Conservation (phyloP, 2,888 invertebrate genomes). For the Silvanus unidentatus region DNA sequence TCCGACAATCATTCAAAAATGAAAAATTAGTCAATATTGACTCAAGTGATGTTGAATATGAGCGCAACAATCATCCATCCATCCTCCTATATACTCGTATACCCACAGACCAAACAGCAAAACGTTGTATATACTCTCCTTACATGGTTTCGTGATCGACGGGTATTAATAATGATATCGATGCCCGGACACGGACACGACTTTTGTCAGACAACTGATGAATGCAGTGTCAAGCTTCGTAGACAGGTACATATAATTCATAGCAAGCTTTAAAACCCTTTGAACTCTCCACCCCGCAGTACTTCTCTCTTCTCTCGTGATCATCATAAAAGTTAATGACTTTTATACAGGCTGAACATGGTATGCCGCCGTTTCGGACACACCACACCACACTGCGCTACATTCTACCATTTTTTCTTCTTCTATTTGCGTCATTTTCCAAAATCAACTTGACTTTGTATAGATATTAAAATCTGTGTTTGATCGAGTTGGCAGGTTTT, state of each 20-base stretch:
- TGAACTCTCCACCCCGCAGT: conserved; percentile 9
- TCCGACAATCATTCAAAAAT: conserved; percentile 13
- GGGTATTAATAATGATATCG: conserved; percentile 45
- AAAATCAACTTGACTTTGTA: background rate
- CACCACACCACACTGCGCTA: no score
- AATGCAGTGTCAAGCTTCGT: conserved; percentile 33
- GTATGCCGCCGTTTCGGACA: conserved; percentile 12
- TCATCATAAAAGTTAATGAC: conserved; percentile 15
- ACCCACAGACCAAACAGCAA: background rate
- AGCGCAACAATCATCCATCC: no score
- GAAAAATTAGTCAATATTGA: conserved; percentile 16
- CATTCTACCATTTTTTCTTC: no score
- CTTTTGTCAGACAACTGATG: conserved; percentile 38
- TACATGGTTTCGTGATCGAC: conserved; percentile 31
- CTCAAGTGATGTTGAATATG: background rate
- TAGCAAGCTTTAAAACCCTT: conserved; percentile 15
- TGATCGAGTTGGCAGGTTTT: no score
- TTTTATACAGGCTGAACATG: conserved; percentile 9
- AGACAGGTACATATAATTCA: conserved; percentile 34
- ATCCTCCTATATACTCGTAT: no score
- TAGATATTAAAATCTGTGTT: background rate
- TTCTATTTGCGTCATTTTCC: background rate
- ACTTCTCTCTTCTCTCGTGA: conserved; percentile 11
- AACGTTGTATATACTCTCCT: background rate
- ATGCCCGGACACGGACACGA: conserved; percentile 29